Conservation (phyloP, 2,888 invertebrate genomes). For the Caenorhabditis sinica region DNA sequence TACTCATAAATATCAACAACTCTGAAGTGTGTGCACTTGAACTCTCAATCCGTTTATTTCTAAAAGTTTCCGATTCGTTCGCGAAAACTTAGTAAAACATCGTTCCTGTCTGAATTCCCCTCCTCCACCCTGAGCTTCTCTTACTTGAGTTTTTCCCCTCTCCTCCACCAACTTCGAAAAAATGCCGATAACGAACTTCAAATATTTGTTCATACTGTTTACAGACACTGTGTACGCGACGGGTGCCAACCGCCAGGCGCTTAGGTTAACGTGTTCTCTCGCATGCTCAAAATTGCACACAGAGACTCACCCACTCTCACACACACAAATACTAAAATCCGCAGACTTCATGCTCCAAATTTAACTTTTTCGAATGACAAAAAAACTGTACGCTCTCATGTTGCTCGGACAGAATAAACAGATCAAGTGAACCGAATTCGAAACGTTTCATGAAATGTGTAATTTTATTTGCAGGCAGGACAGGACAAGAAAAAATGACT, state of each 20-base stretch:
- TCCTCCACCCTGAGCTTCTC: conserved; percentile 5
- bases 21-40: conserved; percentile 27
- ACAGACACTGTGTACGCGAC: conserved; percentile 58
- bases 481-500: background rate
- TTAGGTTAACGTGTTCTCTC: conserved; percentile 43
- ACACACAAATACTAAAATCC: background rate
- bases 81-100: conserved; percentile 33
- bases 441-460: conserved; percentile 25
- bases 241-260: conserved; percentile 40
- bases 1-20: conserved; percentile 45
- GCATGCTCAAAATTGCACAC: conserved; percentile 45
- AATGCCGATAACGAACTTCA: conserved; percentile 57
- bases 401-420: conserved; percentile 43
- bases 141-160: background rate
- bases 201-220: conserved; percentile 67
- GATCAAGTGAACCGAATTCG: conserved; percentile 14
- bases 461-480: conserved; percentile 17
- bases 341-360: conserved; percentile 42
- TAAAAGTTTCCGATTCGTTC: conserved; percentile 33
- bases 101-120: conserved; percentile 39
- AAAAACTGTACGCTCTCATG: background rate
- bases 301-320: background rate
- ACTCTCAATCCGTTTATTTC: conserved; percentile 34
- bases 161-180: conserved; percentile 19
- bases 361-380: conserved; percentile 49